Evolutionary conservation across 2,113 vertebrate genomes (phyloP).

Genomic region (Syrrhaptes paradoxus): DNA sequence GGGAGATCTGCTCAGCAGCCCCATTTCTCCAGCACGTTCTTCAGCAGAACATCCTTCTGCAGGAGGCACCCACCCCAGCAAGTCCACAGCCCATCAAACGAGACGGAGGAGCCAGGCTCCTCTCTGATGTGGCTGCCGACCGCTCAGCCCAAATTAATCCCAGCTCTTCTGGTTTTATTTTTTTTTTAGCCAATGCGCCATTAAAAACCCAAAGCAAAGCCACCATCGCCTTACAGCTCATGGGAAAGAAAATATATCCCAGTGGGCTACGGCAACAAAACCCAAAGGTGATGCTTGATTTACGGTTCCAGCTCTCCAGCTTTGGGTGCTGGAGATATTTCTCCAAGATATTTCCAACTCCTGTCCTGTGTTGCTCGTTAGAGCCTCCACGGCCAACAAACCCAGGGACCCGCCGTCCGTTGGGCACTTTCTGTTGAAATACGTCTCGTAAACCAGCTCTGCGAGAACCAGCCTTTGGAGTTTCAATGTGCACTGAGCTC

Average conservation of each 20-base stretch:
- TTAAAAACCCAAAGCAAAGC: not conserved
- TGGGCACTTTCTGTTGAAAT: not conserved
- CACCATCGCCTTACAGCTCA: not conserved
- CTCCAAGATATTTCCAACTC: not conserved
- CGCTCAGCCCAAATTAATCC: not conserved
- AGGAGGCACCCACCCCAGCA: not conserved
- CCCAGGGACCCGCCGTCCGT: rapidly evolving
- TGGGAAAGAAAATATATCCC: not conserved
- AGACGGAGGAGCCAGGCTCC: not conserved
- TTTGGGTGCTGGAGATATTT: not conserved
- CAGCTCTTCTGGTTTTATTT: not conserved
- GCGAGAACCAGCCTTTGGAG: not conserved
- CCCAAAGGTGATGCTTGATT: not conserved
- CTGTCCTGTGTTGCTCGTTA: not conserved
- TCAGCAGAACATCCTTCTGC: not conserved
- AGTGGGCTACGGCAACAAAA: not conserved
- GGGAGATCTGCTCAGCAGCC: not conserved
- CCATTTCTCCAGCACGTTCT: not conserved
- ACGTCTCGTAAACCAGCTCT: not conserved
- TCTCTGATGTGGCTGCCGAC: not conserved
- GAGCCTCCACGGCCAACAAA: not conserved
- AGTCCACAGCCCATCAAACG: not conserved
- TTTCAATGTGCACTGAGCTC: not conserved
- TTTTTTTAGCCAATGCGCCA: not conserved
- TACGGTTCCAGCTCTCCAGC: not conserved